Base-by-base conservation (phyloP, 2,797 vertebrate species). In the Chelonia mydas region DNA sequence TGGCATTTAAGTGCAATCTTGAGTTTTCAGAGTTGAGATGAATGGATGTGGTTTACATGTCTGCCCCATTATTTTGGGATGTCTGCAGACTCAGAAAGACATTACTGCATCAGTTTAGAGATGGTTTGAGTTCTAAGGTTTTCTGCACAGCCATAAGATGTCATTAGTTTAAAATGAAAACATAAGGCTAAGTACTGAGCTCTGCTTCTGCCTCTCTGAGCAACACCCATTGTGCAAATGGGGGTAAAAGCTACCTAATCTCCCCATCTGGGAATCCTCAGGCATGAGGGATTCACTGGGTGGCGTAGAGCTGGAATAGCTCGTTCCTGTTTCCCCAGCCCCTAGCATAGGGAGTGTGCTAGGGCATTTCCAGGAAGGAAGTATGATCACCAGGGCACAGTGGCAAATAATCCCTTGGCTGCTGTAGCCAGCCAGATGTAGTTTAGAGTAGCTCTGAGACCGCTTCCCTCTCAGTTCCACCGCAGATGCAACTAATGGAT, bases 11-110 rank as follows among this genome's bases (percentile, higher is more conserved):
- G 91, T 72, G 84, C 92, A 91, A 89, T 96, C 89, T 96, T 97
- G 95, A 93, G 89, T 83, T 95, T 97, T 97, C 90, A 94, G 92
- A 95, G 86, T 95, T 96, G 96, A 97, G 93, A 96, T 96, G 96
- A 97, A 94, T 96, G 94, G 97, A 96, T 96, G 97, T 97, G 97
- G 95, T 97, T 97, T 94, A 91, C 94, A 95, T 97, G 95, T 95
- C 96, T 97, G 95, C 96, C 96, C 93, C 97, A 95, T 97, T 41
- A 23, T 41, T 72, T 41, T 72, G 68, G 21, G 37, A 72, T 72
- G n/a, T 72, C 65, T 37, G n/a, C 65, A 72, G 68, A 41, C 68
- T 41, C 68, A 41, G 68, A 19, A 72, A 72, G 68, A 72, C 68
- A 72, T 23, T 72, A 41, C 11, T 41, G 68, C n/a, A 12, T 41